Evolutionary conservation across 2,888 invertebrate genomes (phyloP).

Genomic region (Cheilosia impressa): DNA sequence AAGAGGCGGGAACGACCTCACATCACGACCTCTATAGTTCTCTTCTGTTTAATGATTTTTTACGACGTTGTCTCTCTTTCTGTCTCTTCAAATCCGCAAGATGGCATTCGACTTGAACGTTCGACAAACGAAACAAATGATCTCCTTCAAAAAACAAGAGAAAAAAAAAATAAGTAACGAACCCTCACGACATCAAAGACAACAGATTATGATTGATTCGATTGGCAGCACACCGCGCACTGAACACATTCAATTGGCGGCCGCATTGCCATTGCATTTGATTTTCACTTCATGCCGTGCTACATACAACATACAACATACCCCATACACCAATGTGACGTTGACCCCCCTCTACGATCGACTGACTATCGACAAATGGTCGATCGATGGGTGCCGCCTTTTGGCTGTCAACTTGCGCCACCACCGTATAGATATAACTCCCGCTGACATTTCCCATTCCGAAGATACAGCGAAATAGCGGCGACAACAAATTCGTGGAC

Average conservation of each 20-base stretch:
- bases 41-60: conserved; percentile 12
- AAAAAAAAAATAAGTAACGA: conserved; percentile 28
- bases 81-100: conserved; percentile 59
- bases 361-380: conserved; percentile 57
- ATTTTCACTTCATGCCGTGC: conserved; percentile 38
- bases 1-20: conserved; percentile 72
- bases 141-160: conserved; percentile 49
- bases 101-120: conserved; percentile 50
- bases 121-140: conserved; percentile 69
- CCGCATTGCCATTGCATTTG: conserved; percentile 55
- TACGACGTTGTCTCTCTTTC: conserved; percentile 20
- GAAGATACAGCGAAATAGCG: conserved; percentile 60
- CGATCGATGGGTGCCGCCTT: conserved; percentile 73
- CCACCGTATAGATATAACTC: conserved; percentile 37
- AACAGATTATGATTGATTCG: conserved; percentile 75
- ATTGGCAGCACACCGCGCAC: conserved; percentile 65
- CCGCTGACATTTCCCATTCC: conserved; percentile 73
- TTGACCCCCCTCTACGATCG: conserved; percentile 2
- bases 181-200: conserved; percentile 73
- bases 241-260: conserved; percentile 51
- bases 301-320: neutral
- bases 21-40: conserved; percentile 68
- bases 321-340: neutral
- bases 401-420: conserved; percentile 69
- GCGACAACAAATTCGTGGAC: conserved; percentile 71